Evolutionary conservation across 2,797 vertebrate genomes (phyloP), one percentile per base, ranked within the genome.

Genomic region (Chrysolophus pictus): DNA sequence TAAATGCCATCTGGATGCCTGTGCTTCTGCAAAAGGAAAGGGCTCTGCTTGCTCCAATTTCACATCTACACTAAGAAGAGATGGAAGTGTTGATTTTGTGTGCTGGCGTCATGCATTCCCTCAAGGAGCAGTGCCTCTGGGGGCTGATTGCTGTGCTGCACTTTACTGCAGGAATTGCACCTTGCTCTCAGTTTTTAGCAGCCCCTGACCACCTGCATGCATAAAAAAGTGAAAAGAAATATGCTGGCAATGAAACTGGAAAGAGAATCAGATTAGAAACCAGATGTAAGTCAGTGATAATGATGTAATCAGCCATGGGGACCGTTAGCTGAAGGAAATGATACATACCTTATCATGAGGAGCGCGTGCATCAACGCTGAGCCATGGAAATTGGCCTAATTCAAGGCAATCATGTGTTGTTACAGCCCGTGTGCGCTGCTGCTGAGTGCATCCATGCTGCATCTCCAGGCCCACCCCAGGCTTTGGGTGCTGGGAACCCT

Each of bases 361-460:
- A 35, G 64, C 2, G 26, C 29, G 56, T 22, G 5, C 67, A n/a
- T 35, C 67, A 60, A 3, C 3, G 1, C 2, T 6, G 63, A 60
- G 62, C 24, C 21, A 35, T 26, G 46, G 63, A n/a, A 83, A 65
- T 5, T 10, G 58, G 37, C 26, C n/a, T 62, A 4, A 62, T 67
- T 37, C 1, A 3, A n/a, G 53, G 23, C 58, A 23, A 37, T 4
- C 35, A 22, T 11, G 0, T 11, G 18, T 13, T 46, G 21, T 8
- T 19, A 21, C 55, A 56, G 29, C 28, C 47, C 3, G 0, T 2
- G 21, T 8, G 1, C 4, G 22, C 29, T 58, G 59, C 42, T 2
- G 2, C 47, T 21, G 46, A 64, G 33, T 18, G 9, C 33, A 18
- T 35, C 53, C 12, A 4, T 31, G 18, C 0, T 9, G 7, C 60